A percentile compares a stretch with the other conserved stretches of the same genome.
Conservation (phyloP, 2,888 invertebrate genomes). For the Eupsilia transversa region DNA sequence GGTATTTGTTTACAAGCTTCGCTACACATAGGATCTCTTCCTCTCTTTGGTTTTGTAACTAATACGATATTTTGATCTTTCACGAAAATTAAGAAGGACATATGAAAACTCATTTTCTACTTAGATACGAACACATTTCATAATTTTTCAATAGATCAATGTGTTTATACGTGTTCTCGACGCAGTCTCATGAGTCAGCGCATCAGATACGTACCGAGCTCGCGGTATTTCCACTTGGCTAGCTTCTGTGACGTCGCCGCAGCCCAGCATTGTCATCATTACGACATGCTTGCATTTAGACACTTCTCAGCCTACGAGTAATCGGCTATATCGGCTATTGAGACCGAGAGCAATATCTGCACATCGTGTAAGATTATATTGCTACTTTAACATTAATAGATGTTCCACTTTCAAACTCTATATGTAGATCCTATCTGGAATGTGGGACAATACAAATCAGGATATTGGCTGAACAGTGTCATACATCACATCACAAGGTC, state of each 20-base stretch:
- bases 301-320: constrained; percentile 40
- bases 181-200: constrained; percentile 23
- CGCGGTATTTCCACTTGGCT: constrained; percentile 45
- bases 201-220: constrained; percentile 7
- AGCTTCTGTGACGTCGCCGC: constrained; percentile 29
- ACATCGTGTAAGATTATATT: constrained; percentile 30
- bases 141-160: neutral
- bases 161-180: neutral
- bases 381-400: constrained; percentile 18
- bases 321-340: constrained; percentile 16
- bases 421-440: constrained; percentile 1
- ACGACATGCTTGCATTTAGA: constrained; percentile 43
- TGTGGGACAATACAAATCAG: constrained; percentile 9
- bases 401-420: constrained; percentile 9
- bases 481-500: constrained; percentile 9
- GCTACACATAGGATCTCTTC: neutral
- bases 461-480: constrained; percentile 9
- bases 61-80: too few relatives aligned
- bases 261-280: constrained; percentile 33
- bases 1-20: neutral
- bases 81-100: neutral
- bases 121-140: neutral
- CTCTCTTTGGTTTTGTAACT: neutral
- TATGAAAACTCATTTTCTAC: neutral
- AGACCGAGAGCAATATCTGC: constrained; percentile 34